Base-by-base conservation (phyloP, 2,113 vertebrate genomes). In the Rhinogobius similis region DNA sequence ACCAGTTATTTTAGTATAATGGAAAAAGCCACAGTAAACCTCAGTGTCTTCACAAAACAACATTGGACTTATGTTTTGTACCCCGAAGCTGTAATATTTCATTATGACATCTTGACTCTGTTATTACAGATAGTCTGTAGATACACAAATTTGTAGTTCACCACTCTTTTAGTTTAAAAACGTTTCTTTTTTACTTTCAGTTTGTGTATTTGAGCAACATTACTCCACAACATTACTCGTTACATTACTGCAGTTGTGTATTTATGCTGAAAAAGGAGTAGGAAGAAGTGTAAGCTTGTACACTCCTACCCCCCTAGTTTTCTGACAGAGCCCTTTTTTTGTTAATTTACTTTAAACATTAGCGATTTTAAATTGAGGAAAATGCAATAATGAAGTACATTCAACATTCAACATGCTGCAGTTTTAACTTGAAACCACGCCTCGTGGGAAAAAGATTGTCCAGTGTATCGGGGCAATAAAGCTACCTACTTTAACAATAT, bases 1-100 rank as follows among this genome's bases (percentile, higher is more conserved):
- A 61, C 29, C 12, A 48, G 43, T 63, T 56, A 26, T 76, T 32
- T 48, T 68, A 70, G 39, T 73, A 77, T 77, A 50, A 50, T 70
- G 43, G 65, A 76, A 38, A 75, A 58, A 69, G 59, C 29, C 53
- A 41, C 23, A 66, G 52, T 82, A 48, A 61, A 75, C 24, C 16
- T 21, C 13, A 18, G 27, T 55, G 43, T 73, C 32, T 73, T 84
- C 76, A n/a, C n/a, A 50, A 50, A 48, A n/a, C 6, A 8, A 50
- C 10, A n/a, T 21, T 50, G 2, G 2, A 9, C 8, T 21, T 50
- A 21, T 10, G 2, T 50, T 50, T 50, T 50, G 46, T 50, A 50
- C 46, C 20, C 46, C 21, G 20, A 21, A 50, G 46, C 46, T n/a
- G 20, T 50, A 21, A n/a, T 21, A 50, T n/a, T 50, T 50, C 7